Base-by-base conservation (phyloP, 1,140 invertebrate genomes). In the Tetragonula clypearis region DNA sequence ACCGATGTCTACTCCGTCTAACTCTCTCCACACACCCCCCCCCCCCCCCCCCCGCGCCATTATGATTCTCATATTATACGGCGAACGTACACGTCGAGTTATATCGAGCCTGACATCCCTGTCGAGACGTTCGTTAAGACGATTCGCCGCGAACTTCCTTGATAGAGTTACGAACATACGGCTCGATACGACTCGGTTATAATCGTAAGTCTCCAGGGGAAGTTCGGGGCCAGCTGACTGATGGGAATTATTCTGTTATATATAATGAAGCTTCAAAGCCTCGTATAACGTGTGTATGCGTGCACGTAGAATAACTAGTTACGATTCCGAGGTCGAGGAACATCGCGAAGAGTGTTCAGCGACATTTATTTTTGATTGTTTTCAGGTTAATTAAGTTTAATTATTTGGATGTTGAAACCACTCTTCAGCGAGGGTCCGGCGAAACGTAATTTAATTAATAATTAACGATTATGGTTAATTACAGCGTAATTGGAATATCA, bases 61-160 rank as follows among this genome's bases (percentile, higher is more conserved):
- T 41, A 78, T 76, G 73, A 26, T 80, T 71, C n/a, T 41, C 76
- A 72, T 49, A 49, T 49, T 49, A 49, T 49, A 49, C 41, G 41
- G 41, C 66, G 69, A 62, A 66, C 62, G 35, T 53, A 71, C 41
- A 49, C 76, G 68, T 80, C 82, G 79, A 81, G 75, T 85, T 82
- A 82, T 73, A 81, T 60, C 35, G 41, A 30, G 56, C 56, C 17
- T 35, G 35, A 82, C 56, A 80, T 86, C 71, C 71, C 81, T 58
- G 53, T 73, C 77, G 68, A 75, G 73, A 69, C 19, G 53, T 88
- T 82, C 74, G 87, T 79, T 79, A 76, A 88, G 87, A 62, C 76
- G 79, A 89, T 88, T 88, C 77, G 84, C 49, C 58, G 77, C 26
- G 71, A 82, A 89, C 69, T 88, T 88, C 73, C 65, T 26, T 23